Conservation (phyloP, 2,797 vertebrate species). For the Nyctalus aviator region DNA sequence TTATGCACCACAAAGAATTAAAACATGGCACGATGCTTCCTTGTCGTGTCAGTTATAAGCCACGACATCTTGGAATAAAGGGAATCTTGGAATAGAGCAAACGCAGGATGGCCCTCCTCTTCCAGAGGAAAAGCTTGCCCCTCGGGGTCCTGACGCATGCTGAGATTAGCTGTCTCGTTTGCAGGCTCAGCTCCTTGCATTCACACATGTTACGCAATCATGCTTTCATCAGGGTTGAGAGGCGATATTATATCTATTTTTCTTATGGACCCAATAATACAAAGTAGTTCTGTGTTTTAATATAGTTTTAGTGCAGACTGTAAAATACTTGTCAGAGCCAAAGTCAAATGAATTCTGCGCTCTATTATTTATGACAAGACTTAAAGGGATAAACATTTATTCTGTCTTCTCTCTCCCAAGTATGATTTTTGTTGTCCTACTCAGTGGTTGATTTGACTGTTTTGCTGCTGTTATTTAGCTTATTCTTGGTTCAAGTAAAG, state of each 20-base stretch:
- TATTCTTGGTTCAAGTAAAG: neutral
- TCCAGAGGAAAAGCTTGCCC: neutral
- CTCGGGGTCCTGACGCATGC: neutral
- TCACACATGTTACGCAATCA: neutral
- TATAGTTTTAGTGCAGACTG: neutral
- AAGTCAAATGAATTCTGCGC: neutral
- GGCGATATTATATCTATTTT: neutral
- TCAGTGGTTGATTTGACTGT: neutral
- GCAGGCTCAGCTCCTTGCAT: neutral
- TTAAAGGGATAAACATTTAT: neutral
- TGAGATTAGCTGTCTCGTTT: neutral
- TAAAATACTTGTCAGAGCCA: slow-evolving; percentile 22
- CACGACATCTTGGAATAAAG: neutral
- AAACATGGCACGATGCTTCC: slow-evolving; percentile 9
- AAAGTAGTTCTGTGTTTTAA: neutral
- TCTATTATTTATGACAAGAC: neutral
- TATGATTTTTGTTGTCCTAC: neutral
- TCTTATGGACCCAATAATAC: neutral
- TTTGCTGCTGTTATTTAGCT: neutral
- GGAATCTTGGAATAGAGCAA: neutral
- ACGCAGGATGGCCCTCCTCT: neutral
- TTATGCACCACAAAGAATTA: neutral
- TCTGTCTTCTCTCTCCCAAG: neutral
- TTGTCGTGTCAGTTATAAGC: neutral
- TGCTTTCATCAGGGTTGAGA: neutral